Base-by-base conservation (phyloP, 2,113 vertebrate genomes). In the Pelecanus crispus region DNA sequence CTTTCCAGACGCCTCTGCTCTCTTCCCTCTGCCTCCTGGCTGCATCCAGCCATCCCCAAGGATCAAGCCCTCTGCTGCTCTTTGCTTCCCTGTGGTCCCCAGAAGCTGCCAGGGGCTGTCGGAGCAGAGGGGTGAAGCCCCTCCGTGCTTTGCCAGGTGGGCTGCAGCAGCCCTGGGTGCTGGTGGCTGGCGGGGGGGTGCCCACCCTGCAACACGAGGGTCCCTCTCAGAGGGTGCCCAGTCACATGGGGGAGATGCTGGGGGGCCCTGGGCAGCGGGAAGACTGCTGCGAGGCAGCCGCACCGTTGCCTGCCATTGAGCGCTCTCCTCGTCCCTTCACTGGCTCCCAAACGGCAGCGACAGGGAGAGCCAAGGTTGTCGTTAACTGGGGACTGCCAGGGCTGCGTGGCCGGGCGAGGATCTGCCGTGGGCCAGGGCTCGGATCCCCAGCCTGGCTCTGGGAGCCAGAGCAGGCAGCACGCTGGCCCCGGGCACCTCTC, bases 301-400 rank as follows among this genome's bases (percentile, higher is more conserved):
- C 11, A 29, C 31, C 40, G 38, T 25, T 45, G 25, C 53, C 17
- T 82, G 49, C 50, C 52, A 0, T 3, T 59, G 58, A 6, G 38
- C 2, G 9, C 14, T 8, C 52, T 25, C 74, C 67, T n/a, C 0
- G 1, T 42, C 44, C 62, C 50, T 24, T 40, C 17, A 0, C 28
- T 24, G 62, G 13, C 55, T 52, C 59, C 53, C 7, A 0, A 25
- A 42, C 55, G 7, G 9, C 32, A 5, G 58, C 13, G 19, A 2
- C 2, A 3, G 29, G 62, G 17, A 28, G 36, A 28, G 10, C 13
- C 50, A 0, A 11, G 36, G 63, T 16, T 29, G 36, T 13, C 17
- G 3, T 10, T 42, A 11, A 14, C 6, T 5, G 24, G 65, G 13
- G 5, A 26, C 5, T 3, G 2, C 7, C 3, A 25, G 45, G 34